A percentile compares a stretch with the other conserved stretches of the same genome.
These are phyloP conservation scores for Lycaon pictus DNA, from an alignment of 2,113 vertebrate species.

Conservation along the genomic window DNA sequence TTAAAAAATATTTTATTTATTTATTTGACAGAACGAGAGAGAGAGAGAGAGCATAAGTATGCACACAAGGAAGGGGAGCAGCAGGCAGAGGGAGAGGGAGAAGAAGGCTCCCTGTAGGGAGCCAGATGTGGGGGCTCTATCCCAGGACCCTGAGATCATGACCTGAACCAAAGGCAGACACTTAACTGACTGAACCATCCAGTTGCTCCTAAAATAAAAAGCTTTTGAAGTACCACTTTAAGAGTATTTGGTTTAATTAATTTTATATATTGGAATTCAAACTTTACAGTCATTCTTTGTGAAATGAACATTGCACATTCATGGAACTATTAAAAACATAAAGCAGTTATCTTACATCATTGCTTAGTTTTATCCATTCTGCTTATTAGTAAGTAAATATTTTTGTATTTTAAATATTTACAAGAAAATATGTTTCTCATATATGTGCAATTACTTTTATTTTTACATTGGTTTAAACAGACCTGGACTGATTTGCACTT, in stretches of 20 bases:
- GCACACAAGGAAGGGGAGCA: too few species aligned
- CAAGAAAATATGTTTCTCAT: not conserved
- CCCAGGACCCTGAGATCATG: too few species aligned
- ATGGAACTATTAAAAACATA: not conserved
- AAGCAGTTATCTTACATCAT: not conserved
- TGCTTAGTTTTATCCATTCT: not conserved
- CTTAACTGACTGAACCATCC: too few species aligned
- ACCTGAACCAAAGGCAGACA: too few species aligned
- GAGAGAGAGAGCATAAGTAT: too few species aligned
- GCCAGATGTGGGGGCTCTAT: too few species aligned
- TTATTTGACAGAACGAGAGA: too few species aligned
- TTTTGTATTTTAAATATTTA: not conserved
- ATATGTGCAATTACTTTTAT: not conserved
- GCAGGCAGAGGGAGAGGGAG: too few species aligned
- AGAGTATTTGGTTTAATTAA: slow-evolving; percentile 41
- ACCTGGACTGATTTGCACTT: not conserved
- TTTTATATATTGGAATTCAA: slow-evolving; percentile 50
- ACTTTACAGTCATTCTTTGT: not conserved
- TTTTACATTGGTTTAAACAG: not conserved
- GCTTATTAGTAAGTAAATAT: not conserved
- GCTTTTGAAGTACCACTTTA: slow-evolving; percentile 39
- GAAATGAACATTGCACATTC: not conserved
- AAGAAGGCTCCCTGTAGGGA: too few species aligned
- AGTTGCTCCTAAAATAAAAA: slow-evolving; percentile 23
- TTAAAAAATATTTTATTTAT: too few species aligned